A percentile compares a stretch with the other conserved stretches of the same genome.
These are phyloP conservation scores for Dipodomys stephensi DNA, from an alignment of 2,113 vertebrate genomes.

Conservation along the genomic window DNA sequence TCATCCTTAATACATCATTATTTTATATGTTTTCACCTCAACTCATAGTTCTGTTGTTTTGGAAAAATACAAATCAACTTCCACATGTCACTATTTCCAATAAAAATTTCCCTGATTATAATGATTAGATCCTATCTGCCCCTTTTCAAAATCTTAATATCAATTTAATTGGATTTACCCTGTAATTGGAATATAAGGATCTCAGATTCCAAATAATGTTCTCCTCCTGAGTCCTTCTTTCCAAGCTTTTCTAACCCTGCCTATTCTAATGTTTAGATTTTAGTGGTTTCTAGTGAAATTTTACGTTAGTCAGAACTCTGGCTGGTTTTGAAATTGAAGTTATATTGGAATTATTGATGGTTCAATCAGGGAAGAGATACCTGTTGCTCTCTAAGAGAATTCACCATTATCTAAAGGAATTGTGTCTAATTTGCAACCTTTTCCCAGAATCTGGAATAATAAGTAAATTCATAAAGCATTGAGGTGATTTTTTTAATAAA, in stretches of 20 bases:
- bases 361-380: background rate
- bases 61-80: background rate
- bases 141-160: constrained; percentile 17
- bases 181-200: background rate
- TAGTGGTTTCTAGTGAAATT: constrained; percentile 8
- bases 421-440: background rate
- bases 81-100: background rate
- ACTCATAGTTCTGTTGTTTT: background rate
- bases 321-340: constrained; percentile 35
- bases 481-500: constrained; percentile 29
- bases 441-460: constrained; percentile 27
- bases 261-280: constrained; percentile 20
- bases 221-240: background rate
- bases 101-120: constrained; percentile 25
- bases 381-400: constrained; percentile 43
- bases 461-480: constrained; percentile 31
- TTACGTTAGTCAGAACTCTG: constrained; percentile 30
- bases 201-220: background rate
- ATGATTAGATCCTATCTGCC: background rate
- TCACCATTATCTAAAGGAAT: constrained; percentile 17
- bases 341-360: background rate
- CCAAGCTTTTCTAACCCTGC: background rate
- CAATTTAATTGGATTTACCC: constrained; percentile 2
- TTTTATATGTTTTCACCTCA: background rate
- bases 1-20: background rate